Percentiles rank a stretch among this genome's conserved stretches.
Conservation (phyloP, 92 coral and sea anemone genomes). For the Phymanthus crucifer region DNA sequence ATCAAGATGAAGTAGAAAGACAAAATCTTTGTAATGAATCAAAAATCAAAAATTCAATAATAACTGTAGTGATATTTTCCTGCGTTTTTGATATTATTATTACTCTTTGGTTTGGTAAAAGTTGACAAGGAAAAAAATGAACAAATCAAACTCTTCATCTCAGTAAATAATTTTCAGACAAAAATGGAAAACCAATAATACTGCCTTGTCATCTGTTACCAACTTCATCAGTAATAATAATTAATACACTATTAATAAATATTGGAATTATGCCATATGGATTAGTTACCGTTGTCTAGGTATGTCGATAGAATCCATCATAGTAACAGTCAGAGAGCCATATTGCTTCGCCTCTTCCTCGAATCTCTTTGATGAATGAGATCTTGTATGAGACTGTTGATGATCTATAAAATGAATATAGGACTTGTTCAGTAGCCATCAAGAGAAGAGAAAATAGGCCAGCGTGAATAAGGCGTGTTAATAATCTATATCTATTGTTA, state of each 20-base stretch:
- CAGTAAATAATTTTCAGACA: too few species aligned
- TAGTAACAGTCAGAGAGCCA: constrained; percentile 59
- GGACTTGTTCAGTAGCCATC: background rate
- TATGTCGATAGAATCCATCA: constrained; percentile 64
- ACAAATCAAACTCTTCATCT: too few species aligned
- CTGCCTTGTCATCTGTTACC: too few species aligned
- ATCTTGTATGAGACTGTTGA: background rate
- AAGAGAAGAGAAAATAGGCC: background rate
- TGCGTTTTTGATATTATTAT: too few species aligned
- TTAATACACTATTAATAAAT: background rate
- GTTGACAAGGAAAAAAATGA: too few species aligned
- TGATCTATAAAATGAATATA: background rate
- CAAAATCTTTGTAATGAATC: background rate
- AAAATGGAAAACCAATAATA: too few species aligned
- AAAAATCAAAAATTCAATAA: too few species aligned
- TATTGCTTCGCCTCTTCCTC: background rate
- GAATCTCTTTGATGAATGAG: background rate
- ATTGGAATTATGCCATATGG: background rate
- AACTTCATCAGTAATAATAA: too few species aligned
- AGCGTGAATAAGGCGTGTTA: too few species aligned
- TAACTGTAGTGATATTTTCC: too few species aligned
- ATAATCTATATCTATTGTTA: too few species aligned
- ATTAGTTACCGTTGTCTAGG: constrained; percentile 50
- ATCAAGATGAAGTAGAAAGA: background rate
- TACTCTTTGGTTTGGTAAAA: too few species aligned